Base-by-base conservation (phyloP, 2,888 invertebrate species). In the Steinernema carpocapsae region DNA sequence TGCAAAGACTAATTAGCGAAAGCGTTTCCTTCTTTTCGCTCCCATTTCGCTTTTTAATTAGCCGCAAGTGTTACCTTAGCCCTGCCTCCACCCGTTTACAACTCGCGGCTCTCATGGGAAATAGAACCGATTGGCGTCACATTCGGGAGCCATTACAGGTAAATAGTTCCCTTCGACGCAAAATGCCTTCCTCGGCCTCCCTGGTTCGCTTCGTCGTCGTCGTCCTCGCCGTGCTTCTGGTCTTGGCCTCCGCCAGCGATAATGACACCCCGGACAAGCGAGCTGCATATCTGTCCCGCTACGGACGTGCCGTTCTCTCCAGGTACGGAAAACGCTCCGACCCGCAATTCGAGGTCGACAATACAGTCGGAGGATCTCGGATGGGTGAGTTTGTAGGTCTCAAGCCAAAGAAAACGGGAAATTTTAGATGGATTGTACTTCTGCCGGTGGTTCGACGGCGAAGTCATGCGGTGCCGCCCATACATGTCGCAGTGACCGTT, bases 281-380 rank as follows among this genome's bases (percentile, higher is more conserved):
- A 19, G 77, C 64, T 12, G 64, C 79, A 14, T 74, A 82, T 32
- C 72, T 79, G 48, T 82, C 82, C 51, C 71, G 80, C 26, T 79
- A 79, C 74, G 80, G 80, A 46, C 72, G 80, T 17, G 82, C 80
- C 6, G 75, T 79, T 1, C 73, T 79, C 19, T 79, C 80, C 12
- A 59, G 80, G 10, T 79, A 79, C 70, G 80, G 80, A 26, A 79
- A 82, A 32, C 56, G 74, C 14, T 73, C 76, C n/a, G 70, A 32
- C 6, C 71, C 64, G 17, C 64, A 64, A 17, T 64, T 64, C 64
- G 64, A 64, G 12, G 64, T 64, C 32, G 64, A 64, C 32, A 26
- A 26, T 7, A 29, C 29, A 29, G 10, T 64, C 1, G 64, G 32
- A 29, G 64, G 64, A 32, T 32, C 64, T 17, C 64, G 29, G 19